Evolutionary conservation across 2,797 vertebrate species (phyloP).

Genomic region (Eidolon dupreanum): DNA sequence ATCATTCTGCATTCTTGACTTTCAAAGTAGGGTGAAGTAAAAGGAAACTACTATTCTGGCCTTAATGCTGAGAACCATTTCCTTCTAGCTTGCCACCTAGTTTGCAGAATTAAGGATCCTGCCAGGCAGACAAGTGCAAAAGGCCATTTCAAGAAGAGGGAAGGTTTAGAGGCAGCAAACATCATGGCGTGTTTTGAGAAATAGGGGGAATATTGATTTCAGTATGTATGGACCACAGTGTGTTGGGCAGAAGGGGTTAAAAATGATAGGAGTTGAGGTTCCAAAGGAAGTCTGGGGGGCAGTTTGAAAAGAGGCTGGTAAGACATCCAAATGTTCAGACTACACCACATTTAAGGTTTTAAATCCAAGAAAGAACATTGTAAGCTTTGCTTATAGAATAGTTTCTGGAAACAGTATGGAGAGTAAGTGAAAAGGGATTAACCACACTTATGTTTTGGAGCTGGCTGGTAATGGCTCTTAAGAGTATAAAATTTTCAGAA

Average conservation of each 20-base stretch:
- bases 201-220: not conserved
- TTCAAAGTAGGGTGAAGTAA: not conserved
- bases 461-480: not conserved
- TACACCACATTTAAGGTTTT: not conserved
- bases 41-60: not conserved
- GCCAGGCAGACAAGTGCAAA: not conserved
- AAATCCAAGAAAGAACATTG: not conserved
- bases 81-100: not conserved
- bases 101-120: slow-evolving; percentile 18
- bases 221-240: not conserved
- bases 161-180: slow-evolving; percentile 2
- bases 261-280: not conserved
- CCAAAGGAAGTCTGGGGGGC: not conserved
- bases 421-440: not conserved
- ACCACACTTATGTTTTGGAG: not conserved
- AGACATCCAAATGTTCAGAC: not conserved
- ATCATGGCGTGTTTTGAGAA: slow-evolving; percentile 15
- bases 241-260: not conserved
- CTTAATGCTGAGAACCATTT: slow-evolving; percentile 35
- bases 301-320: slow-evolving; percentile 21
- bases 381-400: not conserved
- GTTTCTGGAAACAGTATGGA: not conserved
- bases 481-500: slow-evolving; percentile 2
- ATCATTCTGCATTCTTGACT: not conserved
- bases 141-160: not conserved